phyloP scores from a whole-genome alignment of 2,888 invertebrate genomes.

The Cylloceria caligata region DNA sequence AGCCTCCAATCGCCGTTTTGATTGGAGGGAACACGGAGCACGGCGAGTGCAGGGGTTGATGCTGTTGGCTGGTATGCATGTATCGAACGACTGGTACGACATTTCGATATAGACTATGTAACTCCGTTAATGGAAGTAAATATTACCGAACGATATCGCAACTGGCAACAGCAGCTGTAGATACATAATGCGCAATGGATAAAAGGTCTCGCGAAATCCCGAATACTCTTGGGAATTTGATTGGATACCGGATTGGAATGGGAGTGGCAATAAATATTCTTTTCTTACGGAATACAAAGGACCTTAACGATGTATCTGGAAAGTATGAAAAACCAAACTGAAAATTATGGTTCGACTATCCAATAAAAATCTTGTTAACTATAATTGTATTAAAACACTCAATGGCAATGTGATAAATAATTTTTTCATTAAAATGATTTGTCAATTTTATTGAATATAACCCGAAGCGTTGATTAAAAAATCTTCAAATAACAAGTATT shows the following conservation, averaged over 20 bases:
- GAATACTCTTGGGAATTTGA: neutral
- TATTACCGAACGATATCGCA: constrained; percentile 63
- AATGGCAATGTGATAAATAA: too few relatives aligned
- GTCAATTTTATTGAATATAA: too few relatives aligned
- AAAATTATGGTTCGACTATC: too few relatives aligned
- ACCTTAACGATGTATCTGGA: too few relatives aligned
- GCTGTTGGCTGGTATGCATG: constrained; percentile 50
- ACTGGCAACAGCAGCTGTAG: constrained; percentile 43
- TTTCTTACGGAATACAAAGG: neutral
- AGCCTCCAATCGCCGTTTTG: constrained; percentile 58
- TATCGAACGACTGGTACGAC: constrained; percentile 45
- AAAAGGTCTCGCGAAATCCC: constrained; percentile 32
- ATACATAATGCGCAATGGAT: constrained; percentile 48
- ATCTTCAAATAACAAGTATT: too few relatives aligned
- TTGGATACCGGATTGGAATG: neutral
- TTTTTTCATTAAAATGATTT: too few relatives aligned
- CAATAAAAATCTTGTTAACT: too few relatives aligned
- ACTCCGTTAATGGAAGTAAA: constrained; percentile 64
- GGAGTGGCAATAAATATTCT: neutral
- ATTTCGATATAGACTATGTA: constrained; percentile 55
- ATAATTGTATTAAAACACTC: too few relatives aligned
- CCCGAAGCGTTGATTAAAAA: too few relatives aligned
- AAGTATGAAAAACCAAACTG: too few relatives aligned
- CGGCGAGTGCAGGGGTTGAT: constrained; percentile 29
- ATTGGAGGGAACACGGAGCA: constrained; percentile 53